Conservation (phyloP, 1,140 invertebrate genomes). For the Cardiocondyla obscurior region DNA sequence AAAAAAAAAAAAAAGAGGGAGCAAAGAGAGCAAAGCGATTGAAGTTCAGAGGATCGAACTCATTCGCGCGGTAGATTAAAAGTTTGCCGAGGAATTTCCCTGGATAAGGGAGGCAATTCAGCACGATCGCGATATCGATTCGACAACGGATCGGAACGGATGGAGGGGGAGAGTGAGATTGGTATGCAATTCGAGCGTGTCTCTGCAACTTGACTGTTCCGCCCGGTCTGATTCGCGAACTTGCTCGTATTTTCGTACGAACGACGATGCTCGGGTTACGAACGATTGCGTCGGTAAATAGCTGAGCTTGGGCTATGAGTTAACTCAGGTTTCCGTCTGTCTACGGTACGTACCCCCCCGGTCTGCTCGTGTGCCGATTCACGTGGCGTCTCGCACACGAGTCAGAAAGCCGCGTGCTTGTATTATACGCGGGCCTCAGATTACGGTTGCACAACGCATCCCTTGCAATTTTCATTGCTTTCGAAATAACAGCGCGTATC, state of each 20-base stretch:
- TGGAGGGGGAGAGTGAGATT: not conserved
- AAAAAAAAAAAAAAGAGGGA: not conserved
- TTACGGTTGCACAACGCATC: conserved; percentile 22
- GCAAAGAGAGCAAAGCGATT: conserved; percentile 2
- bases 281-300: conserved; percentile 52
- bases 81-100: conserved; percentile 61
- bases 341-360: not conserved
- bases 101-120: conserved; percentile 47
- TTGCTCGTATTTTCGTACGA: conserved; percentile 31
- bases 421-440: conserved; percentile 14
- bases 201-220: conserved; percentile 16
- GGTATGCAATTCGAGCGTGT: conserved; percentile 35
- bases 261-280: conserved; percentile 37
- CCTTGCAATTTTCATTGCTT: conserved; percentile 35
- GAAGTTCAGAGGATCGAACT: conserved; percentile 21
- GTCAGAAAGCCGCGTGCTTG: not conserved
- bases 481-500: not conserved
- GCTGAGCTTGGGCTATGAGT: conserved; percentile 1
- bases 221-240: conserved; percentile 25
- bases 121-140: conserved; percentile 51
- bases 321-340: conserved; percentile 11
- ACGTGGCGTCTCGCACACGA: not conserved
- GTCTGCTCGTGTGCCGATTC: not conserved
- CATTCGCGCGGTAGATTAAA: conserved; percentile 57
- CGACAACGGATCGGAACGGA: conserved; percentile 24